A percentile compares a stretch with the other conserved stretches of the same genome.
phyloP scores from a whole-genome alignment of 2,113 vertebrate species.

The Pionites leucogaster region DNA sequence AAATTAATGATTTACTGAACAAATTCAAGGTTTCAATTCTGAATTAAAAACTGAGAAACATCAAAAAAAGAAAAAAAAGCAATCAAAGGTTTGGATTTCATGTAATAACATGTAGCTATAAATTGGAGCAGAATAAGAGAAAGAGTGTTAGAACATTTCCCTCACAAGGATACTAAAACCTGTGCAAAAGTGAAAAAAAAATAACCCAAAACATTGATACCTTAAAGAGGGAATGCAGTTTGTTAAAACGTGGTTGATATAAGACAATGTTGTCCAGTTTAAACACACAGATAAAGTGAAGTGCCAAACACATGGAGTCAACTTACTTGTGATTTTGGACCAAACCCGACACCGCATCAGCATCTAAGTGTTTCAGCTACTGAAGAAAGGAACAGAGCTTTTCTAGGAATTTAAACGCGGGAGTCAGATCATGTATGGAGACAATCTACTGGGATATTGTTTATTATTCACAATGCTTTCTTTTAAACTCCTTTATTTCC shows the following conservation, averaged over 20 bases:
- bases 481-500: neutral
- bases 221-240: fast-evolving
- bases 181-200: neutral
- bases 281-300: neutral
- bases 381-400: neutral
- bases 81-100: neutral
- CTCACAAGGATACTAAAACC: fast-evolving
- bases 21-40: neutral
- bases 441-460: neutral
- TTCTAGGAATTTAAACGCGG: neutral
- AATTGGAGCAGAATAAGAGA: neutral
- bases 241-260: neutral
- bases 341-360: neutral
- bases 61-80: neutral
- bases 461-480: neutral
- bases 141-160: neutral
- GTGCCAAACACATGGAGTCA: neutral
- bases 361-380: neutral
- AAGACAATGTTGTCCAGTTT: neutral
- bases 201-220: neutral
- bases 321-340: neutral
- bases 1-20: neutral
- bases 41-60: neutral
- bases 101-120: fast-evolving
- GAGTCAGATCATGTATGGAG: neutral